These are phyloP conservation scores for Montifringilla adamsi DNA, from an alignment of 2,113 vertebrate genomes.

Conservation along the genomic window DNA sequence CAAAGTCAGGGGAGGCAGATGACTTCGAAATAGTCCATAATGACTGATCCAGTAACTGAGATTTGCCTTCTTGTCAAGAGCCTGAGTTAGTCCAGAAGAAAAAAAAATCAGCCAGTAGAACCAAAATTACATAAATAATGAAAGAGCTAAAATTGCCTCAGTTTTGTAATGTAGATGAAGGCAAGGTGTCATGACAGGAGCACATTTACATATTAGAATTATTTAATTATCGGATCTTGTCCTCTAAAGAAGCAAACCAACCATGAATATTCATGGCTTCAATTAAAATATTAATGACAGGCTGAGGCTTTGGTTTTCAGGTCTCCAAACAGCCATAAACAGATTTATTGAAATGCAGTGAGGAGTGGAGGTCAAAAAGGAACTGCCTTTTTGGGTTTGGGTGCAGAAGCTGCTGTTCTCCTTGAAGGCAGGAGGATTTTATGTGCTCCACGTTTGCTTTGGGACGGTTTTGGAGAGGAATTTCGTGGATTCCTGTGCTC, in stretches of 20 bases:
- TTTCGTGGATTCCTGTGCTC: background rate
- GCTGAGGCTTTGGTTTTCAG: conserved; percentile 55
- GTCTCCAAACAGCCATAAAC: conserved; percentile 67
- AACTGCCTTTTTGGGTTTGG: background rate
- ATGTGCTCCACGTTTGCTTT: background rate
- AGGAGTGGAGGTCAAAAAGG: conserved; percentile 37
- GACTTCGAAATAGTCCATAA: background rate
- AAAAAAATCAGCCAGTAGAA: background rate
- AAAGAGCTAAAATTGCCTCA: conserved; percentile 59
- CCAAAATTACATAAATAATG: conserved; percentile 72
- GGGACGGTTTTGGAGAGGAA: background rate
- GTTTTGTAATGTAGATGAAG: conserved; percentile 74
- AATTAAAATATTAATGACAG: conserved; percentile 79
- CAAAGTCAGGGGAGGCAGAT: background rate
- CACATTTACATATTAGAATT: conserved; percentile 74
- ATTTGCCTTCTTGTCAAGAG: background rate
- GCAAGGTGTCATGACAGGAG: conserved; percentile 63
- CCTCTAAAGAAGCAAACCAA: conserved; percentile 54
- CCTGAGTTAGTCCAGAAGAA: conserved; percentile 14
- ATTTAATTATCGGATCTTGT: conserved; percentile 61
- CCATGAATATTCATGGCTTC: conserved; percentile 72
- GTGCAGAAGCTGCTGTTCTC: background rate
- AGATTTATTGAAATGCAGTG: conserved; percentile 57
- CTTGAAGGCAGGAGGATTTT: background rate
- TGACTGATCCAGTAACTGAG: background rate